These are phyloP conservation scores for Meiosimyza decipiens DNA, from an alignment of 2,888 invertebrate genomes.

Conservation along the genomic window DNA sequence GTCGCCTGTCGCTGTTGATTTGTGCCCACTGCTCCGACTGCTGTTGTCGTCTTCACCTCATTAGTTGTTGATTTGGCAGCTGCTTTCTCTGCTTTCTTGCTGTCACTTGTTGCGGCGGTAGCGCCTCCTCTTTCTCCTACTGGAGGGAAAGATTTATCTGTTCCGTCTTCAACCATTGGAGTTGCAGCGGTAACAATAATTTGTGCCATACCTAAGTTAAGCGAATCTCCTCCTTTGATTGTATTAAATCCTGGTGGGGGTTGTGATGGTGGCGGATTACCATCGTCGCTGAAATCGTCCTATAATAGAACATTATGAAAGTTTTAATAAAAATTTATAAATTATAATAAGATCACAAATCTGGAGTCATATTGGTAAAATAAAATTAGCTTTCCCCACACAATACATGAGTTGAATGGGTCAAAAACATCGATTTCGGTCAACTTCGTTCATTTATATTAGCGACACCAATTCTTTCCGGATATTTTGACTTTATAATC, in stretches of 20 bases:
- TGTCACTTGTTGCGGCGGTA: slow-evolving; percentile 44
- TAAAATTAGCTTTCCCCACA: no score
- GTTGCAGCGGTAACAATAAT: slow-evolving; percentile 95
- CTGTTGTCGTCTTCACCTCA: slow-evolving; percentile 36
- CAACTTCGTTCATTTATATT: no score
- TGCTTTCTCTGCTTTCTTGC: slow-evolving; percentile 19
- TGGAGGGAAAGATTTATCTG: slow-evolving; percentile 81
- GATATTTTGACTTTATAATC: no score
- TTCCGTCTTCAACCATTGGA: slow-evolving; percentile 87
- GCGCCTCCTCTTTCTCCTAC: slow-evolving; percentile 58
- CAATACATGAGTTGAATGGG: no score
- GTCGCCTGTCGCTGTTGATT: slow-evolving; percentile 9
- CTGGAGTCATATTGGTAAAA: no score
- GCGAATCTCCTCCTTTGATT: slow-evolving; percentile 67
- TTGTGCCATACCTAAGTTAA: slow-evolving; percentile 85
- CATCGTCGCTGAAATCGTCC: slow-evolving; percentile 62
- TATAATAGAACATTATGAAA: slow-evolving; percentile 44
- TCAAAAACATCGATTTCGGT: no score
- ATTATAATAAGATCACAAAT: background rate
- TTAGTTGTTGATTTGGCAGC: slow-evolving; percentile 26
- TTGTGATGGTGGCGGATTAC: slow-evolving; percentile 58
- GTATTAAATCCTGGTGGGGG: slow-evolving; percentile 55
- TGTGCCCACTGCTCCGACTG: slow-evolving; percentile 39
- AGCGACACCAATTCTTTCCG: no score
- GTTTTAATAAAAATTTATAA: background rate